Conservation (phyloP, 2,113 vertebrate species). For the Tamias sibiricus region DNA sequence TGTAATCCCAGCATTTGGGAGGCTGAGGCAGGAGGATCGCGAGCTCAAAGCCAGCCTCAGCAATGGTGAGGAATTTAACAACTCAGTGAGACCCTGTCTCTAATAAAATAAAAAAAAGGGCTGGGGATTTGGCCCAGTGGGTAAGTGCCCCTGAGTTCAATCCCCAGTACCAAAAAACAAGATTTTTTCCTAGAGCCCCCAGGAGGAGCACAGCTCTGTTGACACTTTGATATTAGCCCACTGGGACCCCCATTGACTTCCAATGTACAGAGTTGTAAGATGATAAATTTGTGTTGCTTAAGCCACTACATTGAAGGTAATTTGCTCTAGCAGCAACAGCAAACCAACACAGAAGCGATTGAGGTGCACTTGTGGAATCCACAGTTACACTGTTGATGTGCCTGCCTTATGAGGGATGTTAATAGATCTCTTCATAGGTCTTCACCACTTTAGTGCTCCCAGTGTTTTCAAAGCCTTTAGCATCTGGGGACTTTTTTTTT, state of each 20-base stretch:
- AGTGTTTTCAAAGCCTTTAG: neutral
- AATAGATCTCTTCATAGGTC: neutral
- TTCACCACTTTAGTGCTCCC: neutral
- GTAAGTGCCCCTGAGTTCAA: too few species aligned
- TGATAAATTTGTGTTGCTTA: neutral
- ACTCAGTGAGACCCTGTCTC: too few species aligned
- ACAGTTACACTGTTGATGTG: neutral
- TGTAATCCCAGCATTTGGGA: too few species aligned
- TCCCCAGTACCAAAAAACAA: too few species aligned
- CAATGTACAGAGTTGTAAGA: neutral
- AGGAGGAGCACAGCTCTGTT: neutral
- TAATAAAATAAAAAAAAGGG: too few species aligned
- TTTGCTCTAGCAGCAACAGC: neutral
- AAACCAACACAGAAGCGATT: neutral
- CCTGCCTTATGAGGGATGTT: neutral
- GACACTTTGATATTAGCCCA: neutral
- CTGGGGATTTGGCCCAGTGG: too few species aligned
- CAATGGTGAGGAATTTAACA: too few species aligned
- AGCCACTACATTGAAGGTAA: neutral
- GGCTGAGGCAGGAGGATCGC: too few species aligned
- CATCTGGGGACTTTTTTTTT: neutral
- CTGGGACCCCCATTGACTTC: neutral
- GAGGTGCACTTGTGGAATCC: neutral
- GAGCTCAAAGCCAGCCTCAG: too few species aligned
- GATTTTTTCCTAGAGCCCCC: accelerated